Base-by-base conservation (phyloP, 2,797 vertebrate genomes). In the Danio tinwini region DNA sequence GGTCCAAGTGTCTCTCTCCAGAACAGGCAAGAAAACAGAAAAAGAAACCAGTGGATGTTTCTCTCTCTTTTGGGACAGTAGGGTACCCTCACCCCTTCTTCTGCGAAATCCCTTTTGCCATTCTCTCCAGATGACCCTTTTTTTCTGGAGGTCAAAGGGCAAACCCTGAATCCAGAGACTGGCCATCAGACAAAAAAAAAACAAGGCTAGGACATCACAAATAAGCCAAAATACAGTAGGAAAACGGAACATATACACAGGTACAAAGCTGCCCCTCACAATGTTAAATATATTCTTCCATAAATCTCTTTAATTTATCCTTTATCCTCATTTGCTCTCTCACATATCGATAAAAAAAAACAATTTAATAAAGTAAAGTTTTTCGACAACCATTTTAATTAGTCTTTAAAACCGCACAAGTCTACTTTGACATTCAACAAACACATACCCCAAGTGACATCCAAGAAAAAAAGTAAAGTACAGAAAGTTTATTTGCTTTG, bases 401-500 rank as follows among this genome's bases (percentile, higher is more conserved):
- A 89, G 90, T 92, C 87, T 91, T 91, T 91, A 91, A 29, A 92
- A 87, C 91, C 91, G 91, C 93, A 93, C 91, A 89, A 83, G 93
- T 93, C 88, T 91, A 94, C 92, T 90, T 87, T 89, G 90, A 94
- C 92, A 89, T 91, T 91, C 90, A 91, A 94, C 93, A 91, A 91
- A 94, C 93, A 93, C 90, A 90, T 91, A 94, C 88, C 86, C 93
- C 89, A 92, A 92, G 87, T 92, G 91, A 94, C 93, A 90, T 88
- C 87, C 92, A 93, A 92, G 86, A 83, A 90, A 92, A 92, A 29
- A 90, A 88, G 49, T 16, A 80, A 86, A 87, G 63, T 89, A 90
- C 81, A 90, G 85, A 88, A 87, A 85, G 88, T 85, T 83, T 82
- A 88, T 83, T 87, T 89, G 80, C 80, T 86, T 29, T 85, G 78